Evolutionary conservation across 2,888 invertebrate genomes (phyloP).

Genomic region (Scaptomyza reducta): DNA sequence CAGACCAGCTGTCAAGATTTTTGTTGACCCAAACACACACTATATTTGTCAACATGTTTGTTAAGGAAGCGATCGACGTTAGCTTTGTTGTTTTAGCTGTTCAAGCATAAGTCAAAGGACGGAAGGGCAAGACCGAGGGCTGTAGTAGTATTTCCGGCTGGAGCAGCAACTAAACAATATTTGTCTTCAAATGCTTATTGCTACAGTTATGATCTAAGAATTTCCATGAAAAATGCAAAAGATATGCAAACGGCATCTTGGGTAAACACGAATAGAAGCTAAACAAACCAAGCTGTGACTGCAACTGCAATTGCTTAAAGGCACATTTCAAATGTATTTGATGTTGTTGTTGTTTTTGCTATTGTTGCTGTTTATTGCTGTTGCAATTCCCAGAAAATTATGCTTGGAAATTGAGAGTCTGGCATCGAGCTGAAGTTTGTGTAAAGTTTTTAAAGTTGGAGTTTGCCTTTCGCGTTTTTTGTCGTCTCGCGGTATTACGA

Average conservation of each 20-base stretch:
- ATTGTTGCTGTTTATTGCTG: slow-evolving; percentile 38
- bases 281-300: slow-evolving; percentile 46
- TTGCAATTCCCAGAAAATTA: slow-evolving; percentile 71
- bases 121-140: background rate
- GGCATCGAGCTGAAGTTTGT: slow-evolving; percentile 22
- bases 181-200: slow-evolving; percentile 28
- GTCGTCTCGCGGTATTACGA: slow-evolving; percentile 58
- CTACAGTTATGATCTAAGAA: slow-evolving; percentile 49
- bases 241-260: slow-evolving; percentile 50
- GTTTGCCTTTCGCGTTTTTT: slow-evolving; percentile 45
- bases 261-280: slow-evolving; percentile 35
- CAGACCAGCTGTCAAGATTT: slow-evolving; percentile 47
- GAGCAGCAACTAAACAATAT: slow-evolving; percentile 13
- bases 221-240: slow-evolving; percentile 46
- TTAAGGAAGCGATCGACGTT: slow-evolving; percentile 33
- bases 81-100: slow-evolving; percentile 48
- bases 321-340: slow-evolving; percentile 41
- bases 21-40: slow-evolving; percentile 21
- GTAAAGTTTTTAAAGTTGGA: slow-evolving; percentile 15
- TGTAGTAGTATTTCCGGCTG: slow-evolving; percentile 34
- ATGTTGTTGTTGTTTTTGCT: slow-evolving; percentile 9
- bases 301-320: slow-evolving; percentile 41
- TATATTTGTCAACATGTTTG: slow-evolving; percentile 46
- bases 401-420: slow-evolving; percentile 71
- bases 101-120: slow-evolving; percentile 7